Conservation (phyloP, 2,888 invertebrate species). For the Trissolcus brochymenae region DNA sequence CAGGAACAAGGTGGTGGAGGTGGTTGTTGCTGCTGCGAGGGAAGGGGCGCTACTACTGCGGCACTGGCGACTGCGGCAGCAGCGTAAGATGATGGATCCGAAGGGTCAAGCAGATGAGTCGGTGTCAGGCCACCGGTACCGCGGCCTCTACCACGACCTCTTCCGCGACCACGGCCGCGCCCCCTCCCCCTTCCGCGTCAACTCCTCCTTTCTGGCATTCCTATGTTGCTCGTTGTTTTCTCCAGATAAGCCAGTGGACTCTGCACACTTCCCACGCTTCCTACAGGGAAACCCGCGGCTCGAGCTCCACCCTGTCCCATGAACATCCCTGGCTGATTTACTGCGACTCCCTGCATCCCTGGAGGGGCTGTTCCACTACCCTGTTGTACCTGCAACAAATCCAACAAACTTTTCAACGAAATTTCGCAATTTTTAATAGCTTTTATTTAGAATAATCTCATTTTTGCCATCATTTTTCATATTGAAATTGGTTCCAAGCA, state of each 20-base stretch:
- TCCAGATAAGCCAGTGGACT: slow-evolving; percentile 92
- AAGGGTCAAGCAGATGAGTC: slow-evolving; percentile 72
- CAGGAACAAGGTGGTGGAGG: slow-evolving; percentile 72
- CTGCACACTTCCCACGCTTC: slow-evolving; percentile 79
- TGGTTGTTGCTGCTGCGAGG: slow-evolving; percentile 75
- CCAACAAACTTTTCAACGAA: neutral
- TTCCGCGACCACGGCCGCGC: slow-evolving; percentile 84
- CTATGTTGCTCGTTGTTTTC: slow-evolving; percentile 94
- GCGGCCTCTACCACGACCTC: slow-evolving; percentile 87
- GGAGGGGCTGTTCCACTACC: slow-evolving; percentile 68
- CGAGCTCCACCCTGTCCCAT: slow-evolving; percentile 75
- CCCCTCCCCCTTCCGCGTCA: slow-evolving; percentile 93
- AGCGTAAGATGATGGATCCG: slow-evolving; percentile 73
- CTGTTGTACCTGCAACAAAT: slow-evolving; percentile 71
- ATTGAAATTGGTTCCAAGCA: too few relatives aligned
- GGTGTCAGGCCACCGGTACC: slow-evolving; percentile 78
- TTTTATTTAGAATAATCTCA: neutral
- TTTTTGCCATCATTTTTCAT: neutral
- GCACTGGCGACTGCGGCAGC: slow-evolving; percentile 70
- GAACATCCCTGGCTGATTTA: slow-evolving; percentile 72
- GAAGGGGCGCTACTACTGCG: slow-evolving; percentile 71
- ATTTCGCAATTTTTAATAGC: too few relatives aligned
- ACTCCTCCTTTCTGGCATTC: slow-evolving; percentile 89
- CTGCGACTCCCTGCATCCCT: slow-evolving; percentile 69
- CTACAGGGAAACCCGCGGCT: slow-evolving; percentile 85